Evolutionary conservation across 2,113 vertebrate genomes (phyloP).

Genomic region (Cynocephalus volans): DNA sequence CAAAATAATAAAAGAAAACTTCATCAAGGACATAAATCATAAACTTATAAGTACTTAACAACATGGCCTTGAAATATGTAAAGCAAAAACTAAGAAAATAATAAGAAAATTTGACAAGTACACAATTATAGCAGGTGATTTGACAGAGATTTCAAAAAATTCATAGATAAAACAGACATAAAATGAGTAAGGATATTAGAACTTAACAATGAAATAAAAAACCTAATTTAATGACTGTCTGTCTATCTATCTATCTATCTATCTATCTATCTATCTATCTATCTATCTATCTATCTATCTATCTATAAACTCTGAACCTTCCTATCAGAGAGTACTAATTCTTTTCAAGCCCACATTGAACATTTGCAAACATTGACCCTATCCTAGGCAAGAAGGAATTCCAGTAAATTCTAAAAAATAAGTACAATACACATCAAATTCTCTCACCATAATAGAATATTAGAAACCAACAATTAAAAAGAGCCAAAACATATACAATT

Average conservation of each 20-base stretch:
- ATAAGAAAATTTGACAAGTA: background rate
- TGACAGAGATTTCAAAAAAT: constrained; percentile 35
- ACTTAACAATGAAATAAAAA: constrained; percentile 21
- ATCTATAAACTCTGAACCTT: background rate
- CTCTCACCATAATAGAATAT: background rate
- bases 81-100: background rate
- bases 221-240: background rate
- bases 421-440: background rate
- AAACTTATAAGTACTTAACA: background rate
- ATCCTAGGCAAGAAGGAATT: constrained; percentile 14
- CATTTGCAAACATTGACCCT: background rate
- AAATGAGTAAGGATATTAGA: constrained; percentile 29
- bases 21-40: background rate
- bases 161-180: background rate
- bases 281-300: background rate
- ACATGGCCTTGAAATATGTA: background rate
- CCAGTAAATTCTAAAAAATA: background rate
- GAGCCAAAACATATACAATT: background rate
- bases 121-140: background rate
- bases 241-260: too few relatives aligned
- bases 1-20: background rate
- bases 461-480: background rate
- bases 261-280: too few relatives aligned
- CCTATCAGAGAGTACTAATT: background rate
- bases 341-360: background rate